These are phyloP conservation scores for Pherbina coryleti DNA, from an alignment of 2,888 invertebrate genomes.

Conservation along the genomic window DNA sequence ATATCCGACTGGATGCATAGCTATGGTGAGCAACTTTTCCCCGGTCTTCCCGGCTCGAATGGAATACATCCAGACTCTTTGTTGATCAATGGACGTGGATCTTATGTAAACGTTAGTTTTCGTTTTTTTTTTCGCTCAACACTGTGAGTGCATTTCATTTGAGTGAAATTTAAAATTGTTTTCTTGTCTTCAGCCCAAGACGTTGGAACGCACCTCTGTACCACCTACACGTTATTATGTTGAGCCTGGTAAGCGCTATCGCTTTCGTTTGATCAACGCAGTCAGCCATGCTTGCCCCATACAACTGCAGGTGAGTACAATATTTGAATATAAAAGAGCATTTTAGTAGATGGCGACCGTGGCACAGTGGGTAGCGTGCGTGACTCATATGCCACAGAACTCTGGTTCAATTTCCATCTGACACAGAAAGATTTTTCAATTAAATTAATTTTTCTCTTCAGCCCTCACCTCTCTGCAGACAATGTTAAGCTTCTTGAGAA, in stretches of 20 bases:
- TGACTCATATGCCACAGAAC: too few species aligned
- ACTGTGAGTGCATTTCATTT: background rate
- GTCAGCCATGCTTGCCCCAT: conserved; percentile 64
- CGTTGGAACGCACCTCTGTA: conserved; percentile 33
- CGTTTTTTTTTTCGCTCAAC: too few species aligned
- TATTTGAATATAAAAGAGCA: too few species aligned
- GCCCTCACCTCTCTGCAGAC: too few species aligned
- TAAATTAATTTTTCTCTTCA: too few species aligned
- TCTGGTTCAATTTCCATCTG: too few species aligned
- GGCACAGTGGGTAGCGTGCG: too few species aligned
- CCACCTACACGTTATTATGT: conserved; percentile 59
- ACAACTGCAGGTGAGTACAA: conserved; percentile 56
- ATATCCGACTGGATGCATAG: conserved; percentile 85
- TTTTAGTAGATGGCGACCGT: too few species aligned
- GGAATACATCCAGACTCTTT: conserved; percentile 57
- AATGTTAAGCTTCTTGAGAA: too few species aligned
- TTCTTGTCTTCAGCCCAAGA: conserved; percentile 10
- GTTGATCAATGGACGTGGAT: conserved; percentile 62
- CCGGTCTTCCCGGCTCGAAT: conserved; percentile 54
- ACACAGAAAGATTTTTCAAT: too few species aligned
- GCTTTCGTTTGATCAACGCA: conserved; percentile 66
- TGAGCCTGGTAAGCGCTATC: conserved; percentile 58
- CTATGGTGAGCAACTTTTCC: conserved; percentile 67
- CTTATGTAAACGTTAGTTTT: conserved; percentile 51
- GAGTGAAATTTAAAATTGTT: background rate